These are phyloP conservation scores for Tylochromis polylepis DNA, from an alignment of 2,113 vertebrate species.

Conservation along the genomic window DNA sequence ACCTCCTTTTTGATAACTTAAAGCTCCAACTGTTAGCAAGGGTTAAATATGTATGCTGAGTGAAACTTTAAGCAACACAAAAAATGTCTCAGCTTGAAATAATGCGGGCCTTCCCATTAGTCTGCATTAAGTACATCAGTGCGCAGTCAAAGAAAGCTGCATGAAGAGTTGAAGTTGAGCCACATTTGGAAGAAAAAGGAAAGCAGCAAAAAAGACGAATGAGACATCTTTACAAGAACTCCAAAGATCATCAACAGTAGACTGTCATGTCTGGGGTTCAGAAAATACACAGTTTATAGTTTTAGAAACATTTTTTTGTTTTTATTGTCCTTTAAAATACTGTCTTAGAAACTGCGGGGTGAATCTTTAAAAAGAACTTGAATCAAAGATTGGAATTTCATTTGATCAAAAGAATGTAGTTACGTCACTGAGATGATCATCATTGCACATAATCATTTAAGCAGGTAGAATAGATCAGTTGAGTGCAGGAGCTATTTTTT, in stretches of 20 bases:
- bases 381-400: not conserved
- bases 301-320: not conserved
- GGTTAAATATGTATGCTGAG: not conserved
- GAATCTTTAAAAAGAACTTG: not conserved
- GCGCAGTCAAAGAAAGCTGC: not conserved
- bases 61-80: not conserved
- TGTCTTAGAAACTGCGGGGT: not conserved
- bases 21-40: not conserved
- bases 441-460: not conserved
- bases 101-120: not conserved
- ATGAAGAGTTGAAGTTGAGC: not conserved
- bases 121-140: not conserved
- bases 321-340: not conserved
- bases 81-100: not conserved
- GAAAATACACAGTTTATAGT: not conserved
- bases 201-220: constrained; percentile 29
- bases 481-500: not conserved
- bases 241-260: constrained; percentile 3
- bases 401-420: not conserved
- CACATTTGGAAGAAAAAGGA: constrained; percentile 18
- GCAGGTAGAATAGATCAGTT: not conserved
- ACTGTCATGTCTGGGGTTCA: constrained; percentile 41
- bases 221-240: constrained; percentile 25
- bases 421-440: not conserved
- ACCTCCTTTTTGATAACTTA: not conserved